Base-by-base conservation (phyloP, 2,888 invertebrate species). In the Bellardia bayeri region DNA sequence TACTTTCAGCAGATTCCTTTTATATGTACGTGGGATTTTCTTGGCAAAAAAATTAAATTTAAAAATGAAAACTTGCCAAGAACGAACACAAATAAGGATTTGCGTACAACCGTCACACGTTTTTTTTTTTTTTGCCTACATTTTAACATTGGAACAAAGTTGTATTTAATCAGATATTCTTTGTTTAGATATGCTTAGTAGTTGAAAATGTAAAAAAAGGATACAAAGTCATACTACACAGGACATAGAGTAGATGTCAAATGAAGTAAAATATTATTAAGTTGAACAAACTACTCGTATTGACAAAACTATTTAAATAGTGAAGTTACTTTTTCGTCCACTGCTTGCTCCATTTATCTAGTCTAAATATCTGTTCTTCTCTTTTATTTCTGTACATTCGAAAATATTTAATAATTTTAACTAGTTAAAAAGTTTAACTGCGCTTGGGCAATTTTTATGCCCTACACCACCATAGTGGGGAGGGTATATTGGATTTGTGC, bases 61-160 rank as follows among this genome's bases (percentile, higher is more conserved):
- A 45, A 45, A 66, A 66, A 66, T 11, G 16, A 66, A 68, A 13
- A 68, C 49, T 68, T 49, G 23, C 45, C 45, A 68, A 68, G 1
- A 61, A 30, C 11, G 7, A 54, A 16, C 4, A 54, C 4, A 3
- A 54, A n/a, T 16, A n/a, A n/a, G 9, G 30, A 61, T 40, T 40
- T 64, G 63, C 16, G n/a, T 64, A 40, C 40, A 64, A 16, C 63
- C 4, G 9, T 30, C 63, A 40, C 37, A n/a, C 37, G 40, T 14
- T 64, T 9, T 40, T 40, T 23, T 16, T 14, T 64, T 9, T 40
- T 40, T 23, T 16, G 16, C 30, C 37, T 16, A n/a, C 33, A 33
- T 30, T 33, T 61, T 14, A 14, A 13, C 14, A 61, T 61, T 7
- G 40, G 63, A 37, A 63, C 40, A 40, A 37, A 63, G 2, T 61